Evolutionary conservation across 2,797 vertebrate genomes (phyloP).

Genomic region (Scomberomorus guttatus): DNA sequence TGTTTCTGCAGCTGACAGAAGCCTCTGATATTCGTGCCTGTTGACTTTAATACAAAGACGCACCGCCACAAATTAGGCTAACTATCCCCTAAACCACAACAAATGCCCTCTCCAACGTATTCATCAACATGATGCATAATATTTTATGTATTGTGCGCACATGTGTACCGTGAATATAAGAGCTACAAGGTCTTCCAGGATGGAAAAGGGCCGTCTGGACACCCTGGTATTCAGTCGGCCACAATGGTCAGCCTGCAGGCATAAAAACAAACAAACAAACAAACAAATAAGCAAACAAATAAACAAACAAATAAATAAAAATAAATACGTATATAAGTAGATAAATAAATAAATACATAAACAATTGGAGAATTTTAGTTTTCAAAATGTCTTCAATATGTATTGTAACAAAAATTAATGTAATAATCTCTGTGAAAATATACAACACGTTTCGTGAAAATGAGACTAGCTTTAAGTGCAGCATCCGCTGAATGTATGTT

Average conservation of each 20-base stretch:
- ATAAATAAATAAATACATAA: not conserved
- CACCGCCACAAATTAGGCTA: not conserved
- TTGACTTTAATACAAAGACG: not conserved
- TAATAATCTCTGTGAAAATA: not conserved
- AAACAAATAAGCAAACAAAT: not conserved
- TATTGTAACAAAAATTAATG: not conserved
- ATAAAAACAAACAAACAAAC: not conserved
- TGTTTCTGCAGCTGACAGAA: not conserved
- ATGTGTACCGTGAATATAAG: not conserved
- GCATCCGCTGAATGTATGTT: slow-evolving; percentile 1
- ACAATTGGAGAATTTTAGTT: not conserved
- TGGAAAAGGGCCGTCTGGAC: not conserved
- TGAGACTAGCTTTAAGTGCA: not conserved
- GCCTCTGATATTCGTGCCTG: slow-evolving; percentile 12
- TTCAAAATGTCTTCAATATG: not conserved
- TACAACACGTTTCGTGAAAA: not conserved
- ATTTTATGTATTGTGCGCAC: not conserved
- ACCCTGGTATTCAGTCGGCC: not conserved
- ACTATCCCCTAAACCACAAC: not conserved
- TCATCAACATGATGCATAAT: not conserved
- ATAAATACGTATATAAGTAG: too few relatives aligned
- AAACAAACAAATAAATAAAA: not conserved
- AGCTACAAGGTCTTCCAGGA: not conserved
- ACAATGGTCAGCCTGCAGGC: slow-evolving; percentile 1
- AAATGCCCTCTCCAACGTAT: not conserved